A percentile compares a stretch with the other conserved stretches of the same genome.
Conservation (phyloP, 2,888 invertebrate species). For the Pimpla rufipes region DNA sequence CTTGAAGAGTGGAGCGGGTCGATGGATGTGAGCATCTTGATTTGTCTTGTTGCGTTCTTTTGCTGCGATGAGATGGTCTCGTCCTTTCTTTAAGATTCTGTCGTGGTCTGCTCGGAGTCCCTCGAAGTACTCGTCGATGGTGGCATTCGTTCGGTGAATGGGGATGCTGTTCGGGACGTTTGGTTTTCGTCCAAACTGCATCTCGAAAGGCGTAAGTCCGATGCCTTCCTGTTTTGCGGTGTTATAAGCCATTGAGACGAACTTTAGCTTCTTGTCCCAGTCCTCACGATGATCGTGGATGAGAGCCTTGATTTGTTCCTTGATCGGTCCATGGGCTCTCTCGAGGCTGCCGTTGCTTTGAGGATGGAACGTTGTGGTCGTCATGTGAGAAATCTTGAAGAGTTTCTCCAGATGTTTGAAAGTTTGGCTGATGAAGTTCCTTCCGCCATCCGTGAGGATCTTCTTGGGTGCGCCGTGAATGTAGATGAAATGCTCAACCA, state of each 20-base stretch:
- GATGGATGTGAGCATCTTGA: slow-evolving; percentile 2
- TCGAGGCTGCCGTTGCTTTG: slow-evolving; percentile 30
- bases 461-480: too few species aligned
- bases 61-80: neutral
- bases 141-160: slow-evolving; percentile 7
- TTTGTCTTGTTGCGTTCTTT: slow-evolving; percentile 8
- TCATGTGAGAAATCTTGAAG: slow-evolving; percentile 13
- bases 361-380: slow-evolving; percentile 9
- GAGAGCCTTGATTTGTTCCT: slow-evolving; percentile 17
- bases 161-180: slow-evolving; percentile 16
- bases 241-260: slow-evolving; percentile 15
- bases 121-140: slow-evolving; percentile 28
- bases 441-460: too few species aligned
- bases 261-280: neutral
- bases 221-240: slow-evolving; percentile 21
- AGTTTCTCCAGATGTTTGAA: slow-evolving; percentile 33
- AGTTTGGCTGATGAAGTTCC: neutral
- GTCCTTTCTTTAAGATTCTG: slow-evolving; percentile 1
- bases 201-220: slow-evolving; percentile 11
- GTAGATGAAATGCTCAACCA: too few species aligned
- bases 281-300: slow-evolving; percentile 18
- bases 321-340: slow-evolving; percentile 9
- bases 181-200: slow-evolving; percentile 27
- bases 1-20: neutral
- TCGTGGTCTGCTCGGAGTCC: slow-evolving; percentile 18